Evolutionary conservation across 2,113 vertebrate genomes (phyloP).

Genomic region (Ceratotherium simum): DNA sequence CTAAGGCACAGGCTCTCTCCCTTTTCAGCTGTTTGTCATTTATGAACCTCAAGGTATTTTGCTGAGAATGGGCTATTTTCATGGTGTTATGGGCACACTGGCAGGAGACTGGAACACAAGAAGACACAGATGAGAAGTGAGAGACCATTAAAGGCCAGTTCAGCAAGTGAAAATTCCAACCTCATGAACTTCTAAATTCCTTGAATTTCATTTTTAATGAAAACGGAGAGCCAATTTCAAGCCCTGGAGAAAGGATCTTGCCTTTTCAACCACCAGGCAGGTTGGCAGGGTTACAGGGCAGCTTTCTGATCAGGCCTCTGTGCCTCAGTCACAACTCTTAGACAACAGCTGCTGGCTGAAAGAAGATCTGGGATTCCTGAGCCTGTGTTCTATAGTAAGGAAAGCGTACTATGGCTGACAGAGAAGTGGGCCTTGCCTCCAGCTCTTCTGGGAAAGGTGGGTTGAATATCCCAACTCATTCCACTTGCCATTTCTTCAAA

Average conservation of each 20-base stretch:
- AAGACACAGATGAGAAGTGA: slow-evolving; percentile 60
- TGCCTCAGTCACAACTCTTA: slow-evolving; percentile 33
- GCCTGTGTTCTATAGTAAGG: neutral
- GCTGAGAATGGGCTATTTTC: slow-evolving; percentile 59
- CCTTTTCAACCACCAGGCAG: slow-evolving; percentile 32
- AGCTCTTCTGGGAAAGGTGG: slow-evolving; percentile 14
- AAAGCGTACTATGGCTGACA: neutral
- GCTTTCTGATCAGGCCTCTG: slow-evolving; percentile 15
- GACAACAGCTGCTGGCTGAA: slow-evolving; percentile 47
- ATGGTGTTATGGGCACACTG: neutral
- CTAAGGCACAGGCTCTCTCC: neutral
- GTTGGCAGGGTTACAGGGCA: slow-evolving; percentile 22
- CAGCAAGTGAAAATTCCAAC: slow-evolving; percentile 32
- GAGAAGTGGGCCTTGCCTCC: neutral
- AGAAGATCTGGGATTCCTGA: slow-evolving; percentile 44
- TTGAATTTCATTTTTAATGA: slow-evolving; percentile 72
- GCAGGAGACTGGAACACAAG: slow-evolving; percentile 33
- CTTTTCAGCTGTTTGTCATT: slow-evolving; percentile 58
- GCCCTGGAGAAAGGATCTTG: slow-evolving; percentile 18
- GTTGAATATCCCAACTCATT: slow-evolving; percentile 31
- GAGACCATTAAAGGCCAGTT: slow-evolving; percentile 47
- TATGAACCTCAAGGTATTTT: slow-evolving; percentile 57
- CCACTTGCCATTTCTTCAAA: slow-evolving; percentile 47
- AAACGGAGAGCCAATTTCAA: slow-evolving; percentile 32
- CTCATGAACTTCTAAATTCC: slow-evolving; percentile 56